Evolutionary conservation across 2,113 vertebrate species (phyloP), one percentile per base, ranked within the genome.

Genomic region (Montifringilla adamsi): DNA sequence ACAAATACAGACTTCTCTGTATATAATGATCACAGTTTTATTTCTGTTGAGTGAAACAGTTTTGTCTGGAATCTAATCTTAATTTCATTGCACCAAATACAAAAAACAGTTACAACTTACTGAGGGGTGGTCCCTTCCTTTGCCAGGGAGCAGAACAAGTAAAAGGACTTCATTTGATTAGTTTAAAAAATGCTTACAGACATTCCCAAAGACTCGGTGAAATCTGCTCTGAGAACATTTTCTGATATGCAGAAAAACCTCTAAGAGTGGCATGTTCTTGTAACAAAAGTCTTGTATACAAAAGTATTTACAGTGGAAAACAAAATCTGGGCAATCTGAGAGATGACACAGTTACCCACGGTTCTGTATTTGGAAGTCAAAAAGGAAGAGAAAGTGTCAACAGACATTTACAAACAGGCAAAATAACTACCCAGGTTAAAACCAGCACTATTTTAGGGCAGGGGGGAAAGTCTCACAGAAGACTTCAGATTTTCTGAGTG

Each of bases 31-130:
- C 44, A 64, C 16, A 60, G 55, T 70, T 92, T 86, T 82, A 81
- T 62, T 96, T 82, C 60, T 82, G 44, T 82, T 62, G 52, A 93
- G 35, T 50, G 63, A 84, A 89, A 89, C 1, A 63, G 60, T 79
- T 95, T 81, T 70, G 78, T 87, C 90, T 95, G 84, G 81, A 95
- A 95, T 64, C 53, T 70, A 70, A 89, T 79, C 90, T 80, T 89
- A 43, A 84, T 89, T 87, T 93, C 53, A 64, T 37, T 70, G 56
- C 78, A 93, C 35, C 56, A 89, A 93, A 82, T 56, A 69, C 9
- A 74, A 80, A 93, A 86, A 79, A 2, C 49, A 85, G 67, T 64
- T 86, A 76, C 53, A 73, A 8, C 15, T 84, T 66, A 72, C 50
- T 69, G 89, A 95, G 53, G 87, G 86, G 89, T 84, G 76, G 94